Conservation (phyloP, 1,140 invertebrate genomes). For the Diabrotica virgifera region DNA sequence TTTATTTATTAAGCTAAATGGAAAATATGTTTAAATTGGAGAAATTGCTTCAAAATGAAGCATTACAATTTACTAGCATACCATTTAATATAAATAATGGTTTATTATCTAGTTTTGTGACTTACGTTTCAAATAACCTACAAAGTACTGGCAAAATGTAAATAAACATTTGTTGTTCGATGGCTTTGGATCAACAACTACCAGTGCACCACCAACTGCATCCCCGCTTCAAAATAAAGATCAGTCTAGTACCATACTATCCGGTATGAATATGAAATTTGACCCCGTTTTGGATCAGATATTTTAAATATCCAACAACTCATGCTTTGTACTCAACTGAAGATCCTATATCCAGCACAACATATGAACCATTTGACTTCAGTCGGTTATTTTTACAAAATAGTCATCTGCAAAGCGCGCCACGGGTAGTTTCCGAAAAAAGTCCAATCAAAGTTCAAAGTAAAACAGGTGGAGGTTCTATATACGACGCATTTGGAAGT, state of each 20-base stretch:
- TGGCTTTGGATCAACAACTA: background rate
- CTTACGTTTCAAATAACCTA: too few relatives aligned
- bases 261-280: background rate
- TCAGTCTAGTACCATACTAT: too few relatives aligned
- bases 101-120: background rate
- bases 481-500: conserved; percentile 4
- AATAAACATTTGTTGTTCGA: background rate
- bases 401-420: too few relatives aligned
- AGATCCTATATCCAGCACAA: background rate
- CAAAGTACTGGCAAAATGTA: too few relatives aligned
- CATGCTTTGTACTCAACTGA: background rate
- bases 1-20: background rate
- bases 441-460: background rate
- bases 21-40: conserved; percentile 5
- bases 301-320: background rate
- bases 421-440: background rate
- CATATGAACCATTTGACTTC: background rate
- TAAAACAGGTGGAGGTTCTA: background rate
- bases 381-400: background rate
- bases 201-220: background rate
- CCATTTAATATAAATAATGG: background rate
- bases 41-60: background rate
- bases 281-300: background rate
- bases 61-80: background rate
- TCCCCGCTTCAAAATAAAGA: too few relatives aligned